These are phyloP conservation scores for Drosophila mauritiana DNA, from an alignment of 1,140 invertebrate species.

Conservation along the genomic window DNA sequence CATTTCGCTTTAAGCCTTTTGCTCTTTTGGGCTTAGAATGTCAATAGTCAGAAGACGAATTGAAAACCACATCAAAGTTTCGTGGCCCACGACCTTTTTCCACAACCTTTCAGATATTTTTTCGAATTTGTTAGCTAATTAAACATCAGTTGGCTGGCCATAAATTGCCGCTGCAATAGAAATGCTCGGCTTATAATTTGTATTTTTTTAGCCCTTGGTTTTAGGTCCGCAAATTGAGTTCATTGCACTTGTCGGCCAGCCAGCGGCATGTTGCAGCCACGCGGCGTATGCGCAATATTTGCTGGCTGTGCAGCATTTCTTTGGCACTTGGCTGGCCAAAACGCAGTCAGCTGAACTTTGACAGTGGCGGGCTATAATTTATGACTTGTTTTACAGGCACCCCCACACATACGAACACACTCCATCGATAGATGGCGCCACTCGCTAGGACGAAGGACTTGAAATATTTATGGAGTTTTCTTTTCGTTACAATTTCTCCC, in stretches of 20 bases:
- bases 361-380: constrained; percentile 75
- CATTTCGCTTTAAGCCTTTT: constrained; percentile 40
- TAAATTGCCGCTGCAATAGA: constrained; percentile 57
- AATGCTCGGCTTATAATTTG: constrained; percentile 71
- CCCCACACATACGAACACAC: constrained; percentile 44
- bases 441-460: constrained; percentile 65
- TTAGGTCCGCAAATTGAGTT: constrained; percentile 66
- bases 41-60: constrained; percentile 27
- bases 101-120: constrained; percentile 24
- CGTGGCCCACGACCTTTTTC: constrained; percentile 3
- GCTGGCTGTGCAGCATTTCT: constrained; percentile 80
- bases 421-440: constrained; percentile 77
- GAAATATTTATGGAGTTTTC: constrained; percentile 81
- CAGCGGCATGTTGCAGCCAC: constrained; percentile 48
- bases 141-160: constrained; percentile 65
- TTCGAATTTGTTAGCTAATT: constrained; percentile 60
- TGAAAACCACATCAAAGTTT: constrained; percentile 53
- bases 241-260: constrained; percentile 70
- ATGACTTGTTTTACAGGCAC: constrained; percentile 82
- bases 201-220: constrained; percentile 22
- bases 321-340: constrained; percentile 75
- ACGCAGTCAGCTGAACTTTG: constrained; percentile 81
- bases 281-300: constrained; percentile 82
- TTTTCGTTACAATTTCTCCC: constrained; percentile 66
- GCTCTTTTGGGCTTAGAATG: constrained; percentile 19